Evolutionary conservation across 2,113 vertebrate genomes (phyloP).

Genomic region (Myotis lucifugus): DNA sequence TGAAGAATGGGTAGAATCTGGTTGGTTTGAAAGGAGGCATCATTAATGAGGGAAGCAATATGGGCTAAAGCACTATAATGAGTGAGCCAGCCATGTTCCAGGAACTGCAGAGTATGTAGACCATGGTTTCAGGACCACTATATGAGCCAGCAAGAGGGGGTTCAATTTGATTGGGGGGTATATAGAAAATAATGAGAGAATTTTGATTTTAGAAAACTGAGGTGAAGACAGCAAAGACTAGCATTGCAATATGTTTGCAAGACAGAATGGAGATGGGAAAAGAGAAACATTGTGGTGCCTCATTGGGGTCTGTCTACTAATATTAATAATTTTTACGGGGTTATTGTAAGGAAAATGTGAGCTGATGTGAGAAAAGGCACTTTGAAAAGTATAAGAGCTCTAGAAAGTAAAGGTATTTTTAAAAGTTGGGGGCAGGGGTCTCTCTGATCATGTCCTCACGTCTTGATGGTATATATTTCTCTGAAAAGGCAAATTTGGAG

Average conservation of each 20-base stretch:
- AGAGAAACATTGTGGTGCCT: background rate
- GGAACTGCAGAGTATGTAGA: background rate
- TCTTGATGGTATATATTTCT: background rate
- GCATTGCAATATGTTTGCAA: background rate
- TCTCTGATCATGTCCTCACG: background rate
- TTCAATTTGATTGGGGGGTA: background rate
- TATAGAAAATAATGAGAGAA: background rate
- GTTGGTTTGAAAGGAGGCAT: background rate
- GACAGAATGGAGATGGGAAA: background rate
- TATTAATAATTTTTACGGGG: background rate
- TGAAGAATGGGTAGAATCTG: background rate
- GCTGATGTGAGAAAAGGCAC: background rate
- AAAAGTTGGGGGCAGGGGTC: background rate
- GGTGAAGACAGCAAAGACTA: background rate
- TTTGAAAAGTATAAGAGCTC: background rate
- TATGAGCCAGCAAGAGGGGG: background rate
- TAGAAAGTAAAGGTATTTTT: background rate
- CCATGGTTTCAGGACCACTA: background rate
- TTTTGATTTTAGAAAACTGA: slow-evolving; percentile 40
- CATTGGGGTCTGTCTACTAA: background rate
- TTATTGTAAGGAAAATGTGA: background rate
- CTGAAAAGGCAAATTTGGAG: slow-evolving; percentile 29
- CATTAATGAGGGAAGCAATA: background rate
- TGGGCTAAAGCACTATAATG: background rate
- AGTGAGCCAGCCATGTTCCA: background rate